Evolutionary conservation across 2,113 vertebrate genomes (phyloP).

Genomic region (Austrofundulus limnaeus): DNA sequence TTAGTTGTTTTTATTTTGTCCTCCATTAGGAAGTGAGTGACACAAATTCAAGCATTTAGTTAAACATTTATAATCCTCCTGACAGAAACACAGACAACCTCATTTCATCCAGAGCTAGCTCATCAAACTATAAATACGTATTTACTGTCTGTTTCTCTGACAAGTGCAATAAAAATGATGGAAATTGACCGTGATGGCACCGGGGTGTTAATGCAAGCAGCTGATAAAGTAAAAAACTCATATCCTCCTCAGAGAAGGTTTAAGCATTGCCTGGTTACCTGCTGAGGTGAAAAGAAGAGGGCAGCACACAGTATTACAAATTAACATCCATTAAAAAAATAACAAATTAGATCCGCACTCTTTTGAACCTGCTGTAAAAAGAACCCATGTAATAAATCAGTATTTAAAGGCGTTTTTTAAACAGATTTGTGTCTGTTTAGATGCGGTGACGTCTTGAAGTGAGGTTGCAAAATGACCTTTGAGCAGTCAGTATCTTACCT

Average conservation of each 20-base stretch:
- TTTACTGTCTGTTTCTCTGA: not conserved
- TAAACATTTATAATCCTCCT: not conserved
- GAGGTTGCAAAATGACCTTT: too few relatives aligned
- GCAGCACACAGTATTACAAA: not conserved
- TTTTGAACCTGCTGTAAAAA: too few relatives aligned
- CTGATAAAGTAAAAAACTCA: conserved; percentile 9
- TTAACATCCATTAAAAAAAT: not conserved
- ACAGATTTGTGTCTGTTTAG: too few relatives aligned
- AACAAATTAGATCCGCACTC: too few relatives aligned
- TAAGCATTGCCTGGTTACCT: not conserved
- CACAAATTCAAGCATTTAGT: not conserved
- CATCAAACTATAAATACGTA: not conserved
- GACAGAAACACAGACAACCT: not conserved
- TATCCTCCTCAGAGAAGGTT: not conserved
- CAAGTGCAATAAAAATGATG: conserved; percentile 3
- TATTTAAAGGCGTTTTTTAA: too few relatives aligned
- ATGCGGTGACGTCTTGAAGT: too few relatives aligned
- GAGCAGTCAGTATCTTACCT: too few relatives aligned
- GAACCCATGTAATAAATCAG: too few relatives aligned
- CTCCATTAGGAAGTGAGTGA: not conserved
- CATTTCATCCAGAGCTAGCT: not conserved
- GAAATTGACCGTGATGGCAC: not conserved
- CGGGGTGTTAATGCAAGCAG: not conserved
- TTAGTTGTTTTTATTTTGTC: not conserved
- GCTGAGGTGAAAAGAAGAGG: not conserved